Base-by-base conservation (phyloP, 2,888 invertebrate species). In the Cheilosia soror region DNA sequence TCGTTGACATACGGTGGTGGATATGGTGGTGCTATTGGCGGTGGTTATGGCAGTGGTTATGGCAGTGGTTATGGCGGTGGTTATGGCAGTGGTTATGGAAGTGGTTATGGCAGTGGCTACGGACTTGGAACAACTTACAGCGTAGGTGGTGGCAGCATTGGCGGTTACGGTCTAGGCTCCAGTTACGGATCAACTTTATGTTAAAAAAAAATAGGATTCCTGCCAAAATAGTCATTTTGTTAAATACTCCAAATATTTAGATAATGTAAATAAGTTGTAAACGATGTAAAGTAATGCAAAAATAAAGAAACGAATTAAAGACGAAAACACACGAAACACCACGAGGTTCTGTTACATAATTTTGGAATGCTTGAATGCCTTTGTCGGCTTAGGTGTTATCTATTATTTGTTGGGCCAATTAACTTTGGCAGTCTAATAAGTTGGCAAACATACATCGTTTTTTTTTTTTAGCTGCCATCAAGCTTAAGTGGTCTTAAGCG, bases 381-480 rank as follows among this genome's bases (percentile, higher is more conserved):
- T 13, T 33, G 40, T 15, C 33, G 11, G 13, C 15, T 2, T 5
- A 11, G 25, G 3, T 33, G 31, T 44, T 7, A 15, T 29, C 5
- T 6, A n/a, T 29, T 68, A 51, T 69, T 77, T 77, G 62, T 33
- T 5, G 13, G n/a, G 15, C 11, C 47, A 77, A 77, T 77, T 77
- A 77, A 62, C 62, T 62, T 44, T 33, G 53, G 7, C 29, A 47
- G 62, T 69, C 77, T 77, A 77, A 77, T 68, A 62, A 77, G 55
- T 55, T 5, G 6, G 40, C 68, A 77, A 77, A 77, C 47, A 75
- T 13, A 7, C 20, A 15, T 25, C n/a, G 31, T 55, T 44, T 44
- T 40, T n/a, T 40, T n/a, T 37, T 31, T 13, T 15, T n/a, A 33
- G 20, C 11, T 62, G 7, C 31, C 4, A 11, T n/a, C 3, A 1